These are phyloP conservation scores for Eudorcas thomsonii DNA, from an alignment of 2,113 vertebrate genomes.

Conservation along the genomic window DNA sequence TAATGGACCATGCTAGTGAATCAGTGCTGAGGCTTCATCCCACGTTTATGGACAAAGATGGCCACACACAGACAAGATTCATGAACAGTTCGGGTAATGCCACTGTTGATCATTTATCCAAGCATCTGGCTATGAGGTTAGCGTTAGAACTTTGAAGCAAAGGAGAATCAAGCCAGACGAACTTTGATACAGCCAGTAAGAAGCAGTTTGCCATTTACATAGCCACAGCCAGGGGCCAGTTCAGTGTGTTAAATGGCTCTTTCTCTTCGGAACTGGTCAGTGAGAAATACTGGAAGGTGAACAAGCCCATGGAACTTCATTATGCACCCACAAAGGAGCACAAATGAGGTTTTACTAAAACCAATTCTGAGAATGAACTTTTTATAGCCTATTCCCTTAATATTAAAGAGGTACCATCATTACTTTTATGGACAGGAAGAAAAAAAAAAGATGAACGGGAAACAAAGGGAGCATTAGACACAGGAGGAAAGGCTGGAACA, in stretches of 20 bases:
- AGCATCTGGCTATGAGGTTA: slow-evolving; percentile 94
- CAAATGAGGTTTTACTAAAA: slow-evolving; percentile 85
- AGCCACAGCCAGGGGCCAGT: slow-evolving; percentile 94
- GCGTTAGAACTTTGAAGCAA: slow-evolving; percentile 95
- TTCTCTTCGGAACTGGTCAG: slow-evolving; percentile 98
- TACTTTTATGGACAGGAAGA: slow-evolving; percentile 73
- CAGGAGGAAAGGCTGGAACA: not conserved
- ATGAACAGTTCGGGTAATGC: slow-evolving; percentile 98
- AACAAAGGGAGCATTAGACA: not conserved
- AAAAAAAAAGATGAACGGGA: not conserved
- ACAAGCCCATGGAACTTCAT: slow-evolving; percentile 99
- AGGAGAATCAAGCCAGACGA: slow-evolving; percentile 93
- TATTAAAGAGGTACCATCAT: slow-evolving; percentile 71
- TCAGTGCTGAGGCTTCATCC: slow-evolving; percentile 96
- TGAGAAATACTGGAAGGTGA: slow-evolving; percentile 99
- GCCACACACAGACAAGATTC: slow-evolving; percentile 93
- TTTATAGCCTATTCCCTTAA: slow-evolving; percentile 80
- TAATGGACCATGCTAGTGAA: slow-evolving; percentile 93
- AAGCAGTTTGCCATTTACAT: slow-evolving; percentile 99
- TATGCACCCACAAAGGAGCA: slow-evolving; percentile 98
- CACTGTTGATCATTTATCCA: slow-evolving; percentile 96
- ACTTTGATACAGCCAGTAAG: slow-evolving; percentile 95
- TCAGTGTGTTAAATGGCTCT: slow-evolving; percentile 96
- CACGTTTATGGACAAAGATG: slow-evolving; percentile 97
- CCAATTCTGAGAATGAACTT: slow-evolving; percentile 71